Conservation (phyloP, 2,113 vertebrate genomes). For the Pavo muticus region DNA sequence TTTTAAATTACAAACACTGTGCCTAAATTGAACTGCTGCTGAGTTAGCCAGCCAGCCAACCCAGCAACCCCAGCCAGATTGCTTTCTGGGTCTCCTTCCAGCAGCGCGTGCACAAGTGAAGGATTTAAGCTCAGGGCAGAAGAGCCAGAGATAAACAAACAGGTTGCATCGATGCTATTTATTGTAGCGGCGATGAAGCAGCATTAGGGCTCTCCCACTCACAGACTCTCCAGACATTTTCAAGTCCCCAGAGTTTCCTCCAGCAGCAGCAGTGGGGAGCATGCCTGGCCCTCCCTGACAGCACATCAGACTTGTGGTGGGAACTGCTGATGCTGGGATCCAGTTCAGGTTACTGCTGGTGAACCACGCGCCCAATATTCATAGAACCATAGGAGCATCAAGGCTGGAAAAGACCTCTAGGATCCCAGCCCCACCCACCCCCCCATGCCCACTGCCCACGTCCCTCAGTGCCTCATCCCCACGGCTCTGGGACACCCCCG, state of each 20-base stretch:
- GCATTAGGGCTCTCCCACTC: background rate
- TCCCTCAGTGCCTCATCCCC: too few relatives aligned
- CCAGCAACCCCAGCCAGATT: background rate
- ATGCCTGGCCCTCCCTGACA: accelerated
- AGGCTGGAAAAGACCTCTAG: too few relatives aligned
- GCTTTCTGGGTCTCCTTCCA: background rate
- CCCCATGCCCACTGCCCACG: too few relatives aligned
- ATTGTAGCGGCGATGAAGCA: background rate
- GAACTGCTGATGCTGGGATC: background rate
- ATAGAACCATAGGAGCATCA: too few relatives aligned
- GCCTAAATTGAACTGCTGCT: background rate
- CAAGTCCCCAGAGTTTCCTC: background rate
- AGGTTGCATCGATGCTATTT: background rate
- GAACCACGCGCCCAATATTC: accelerated
- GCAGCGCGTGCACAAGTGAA: background rate
- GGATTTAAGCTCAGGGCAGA: background rate
- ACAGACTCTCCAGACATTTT: background rate
- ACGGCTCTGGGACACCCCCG: too few relatives aligned
- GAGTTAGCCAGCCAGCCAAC: background rate
- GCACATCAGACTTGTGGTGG: too few relatives aligned
- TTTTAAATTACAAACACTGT: background rate
- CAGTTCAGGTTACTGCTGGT: accelerated
- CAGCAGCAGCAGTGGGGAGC: background rate
- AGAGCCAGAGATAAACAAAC: background rate
- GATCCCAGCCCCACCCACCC: too few relatives aligned